Conservation (phyloP, 2,797 vertebrate genomes). For the Anomalospiza imberbis region DNA sequence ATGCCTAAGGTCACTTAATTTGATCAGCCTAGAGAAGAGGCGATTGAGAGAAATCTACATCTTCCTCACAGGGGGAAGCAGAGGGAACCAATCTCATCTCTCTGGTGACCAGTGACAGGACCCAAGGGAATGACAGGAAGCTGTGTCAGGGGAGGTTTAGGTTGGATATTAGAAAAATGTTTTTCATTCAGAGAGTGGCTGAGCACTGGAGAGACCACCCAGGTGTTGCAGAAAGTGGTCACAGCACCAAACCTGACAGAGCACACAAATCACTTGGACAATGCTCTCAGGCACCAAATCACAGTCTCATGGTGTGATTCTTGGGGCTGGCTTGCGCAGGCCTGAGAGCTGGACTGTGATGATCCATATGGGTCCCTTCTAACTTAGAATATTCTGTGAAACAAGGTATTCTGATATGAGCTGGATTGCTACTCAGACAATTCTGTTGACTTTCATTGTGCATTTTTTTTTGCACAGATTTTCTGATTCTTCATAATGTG, state of each 20-base stretch:
- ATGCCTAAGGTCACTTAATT: background rate
- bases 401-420: background rate
- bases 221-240: no score
- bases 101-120: background rate
- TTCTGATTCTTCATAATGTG: background rate
- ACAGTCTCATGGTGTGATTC: background rate
- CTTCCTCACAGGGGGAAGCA: background rate
- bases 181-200: background rate
- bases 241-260: background rate
- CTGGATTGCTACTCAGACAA: background rate
- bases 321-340: background rate
- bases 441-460: background rate
- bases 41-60: background rate
- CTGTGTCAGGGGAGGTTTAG: background rate
- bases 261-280: accelerated
- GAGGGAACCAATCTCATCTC: background rate
- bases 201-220: no score
- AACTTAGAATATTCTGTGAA: background rate
- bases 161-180: background rate
- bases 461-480: background rate
- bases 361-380: background rate
- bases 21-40: background rate
- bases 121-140: background rate
- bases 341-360: background rate
- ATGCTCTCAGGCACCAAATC: background rate